These are phyloP conservation scores for Sinocyclocheilus anophthalmus DNA, from an alignment of 2,113 vertebrate genomes.

Conservation along the genomic window DNA sequence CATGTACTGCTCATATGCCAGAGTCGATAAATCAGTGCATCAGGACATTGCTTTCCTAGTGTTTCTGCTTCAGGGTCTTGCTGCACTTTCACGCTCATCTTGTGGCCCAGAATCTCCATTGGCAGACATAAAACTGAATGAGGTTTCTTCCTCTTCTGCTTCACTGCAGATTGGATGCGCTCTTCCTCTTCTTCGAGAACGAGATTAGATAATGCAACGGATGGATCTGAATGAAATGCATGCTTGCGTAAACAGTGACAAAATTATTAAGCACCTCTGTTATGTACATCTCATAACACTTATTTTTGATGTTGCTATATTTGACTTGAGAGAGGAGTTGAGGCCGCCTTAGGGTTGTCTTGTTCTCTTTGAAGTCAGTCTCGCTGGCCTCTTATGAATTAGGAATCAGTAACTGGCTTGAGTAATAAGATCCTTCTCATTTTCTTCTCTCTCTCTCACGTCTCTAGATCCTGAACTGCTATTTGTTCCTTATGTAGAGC, in stretches of 20 bases:
- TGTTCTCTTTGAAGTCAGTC: slow-evolving; percentile 4
- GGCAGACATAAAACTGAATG: background rate
- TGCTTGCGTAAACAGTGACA: background rate
- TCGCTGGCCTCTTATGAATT: slow-evolving; percentile 34
- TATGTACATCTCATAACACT: background rate
- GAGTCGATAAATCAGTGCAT: slow-evolving; percentile 65
- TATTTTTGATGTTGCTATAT: slow-evolving; percentile 19
- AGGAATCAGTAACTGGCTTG: background rate
- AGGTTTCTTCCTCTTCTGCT: slow-evolving; percentile 14
- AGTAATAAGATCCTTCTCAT: slow-evolving; percentile 11
- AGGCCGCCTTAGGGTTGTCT: background rate
- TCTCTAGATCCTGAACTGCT: background rate
- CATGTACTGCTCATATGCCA: slow-evolving; percentile 52
- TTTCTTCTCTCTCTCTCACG: background rate
- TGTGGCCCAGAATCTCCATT: slow-evolving; percentile 26
- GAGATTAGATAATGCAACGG: background rate
- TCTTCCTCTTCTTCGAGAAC: background rate
- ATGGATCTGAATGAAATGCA: slow-evolving; percentile 5
- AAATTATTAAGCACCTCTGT: background rate
- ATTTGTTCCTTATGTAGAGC: background rate
- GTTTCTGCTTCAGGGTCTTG: slow-evolving; percentile 1
- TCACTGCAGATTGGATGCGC: background rate
- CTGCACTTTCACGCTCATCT: slow-evolving; percentile 54
- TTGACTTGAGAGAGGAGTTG: background rate
- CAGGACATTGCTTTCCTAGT: slow-evolving; percentile 36